Conservation (phyloP, 2,797 vertebrate genomes). For the Tapera naevia region DNA sequence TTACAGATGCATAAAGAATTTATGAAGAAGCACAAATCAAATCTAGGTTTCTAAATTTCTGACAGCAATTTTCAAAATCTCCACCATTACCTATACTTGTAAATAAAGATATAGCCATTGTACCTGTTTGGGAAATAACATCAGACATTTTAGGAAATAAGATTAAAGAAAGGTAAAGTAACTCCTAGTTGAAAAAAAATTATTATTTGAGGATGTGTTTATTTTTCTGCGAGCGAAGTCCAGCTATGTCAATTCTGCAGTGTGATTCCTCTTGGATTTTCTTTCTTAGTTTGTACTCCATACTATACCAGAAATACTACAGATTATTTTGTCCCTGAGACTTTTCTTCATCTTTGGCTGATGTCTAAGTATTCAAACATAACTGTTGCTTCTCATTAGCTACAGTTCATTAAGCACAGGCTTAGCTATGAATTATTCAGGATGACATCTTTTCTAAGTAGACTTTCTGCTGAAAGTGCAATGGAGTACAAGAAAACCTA, state of each 20-base stretch:
- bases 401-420: not conserved
- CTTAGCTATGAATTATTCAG: not conserved
- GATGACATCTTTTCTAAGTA: not conserved
- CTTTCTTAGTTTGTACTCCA: not conserved
- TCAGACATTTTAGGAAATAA: not conserved
- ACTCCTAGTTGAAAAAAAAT: not conserved
- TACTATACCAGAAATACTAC: not conserved
- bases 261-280: not conserved
- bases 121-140: not conserved
- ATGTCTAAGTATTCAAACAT: not conserved
- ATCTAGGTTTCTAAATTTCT: not conserved
- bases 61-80: not conserved
- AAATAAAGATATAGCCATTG: not conserved
- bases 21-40: not conserved
- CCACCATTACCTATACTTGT: not conserved
- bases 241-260: not conserved
- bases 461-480: not conserved
- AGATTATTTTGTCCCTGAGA: not conserved
- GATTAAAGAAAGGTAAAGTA: not conserved
- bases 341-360: not conserved
- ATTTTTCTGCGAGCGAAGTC: not conserved
- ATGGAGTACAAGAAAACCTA: not conserved
- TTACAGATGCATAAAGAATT: not conserved
- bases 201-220: not conserved
- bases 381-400: not conserved